Conservation (phyloP, 2,888 invertebrate species). For the Cotesia congregata region DNA sequence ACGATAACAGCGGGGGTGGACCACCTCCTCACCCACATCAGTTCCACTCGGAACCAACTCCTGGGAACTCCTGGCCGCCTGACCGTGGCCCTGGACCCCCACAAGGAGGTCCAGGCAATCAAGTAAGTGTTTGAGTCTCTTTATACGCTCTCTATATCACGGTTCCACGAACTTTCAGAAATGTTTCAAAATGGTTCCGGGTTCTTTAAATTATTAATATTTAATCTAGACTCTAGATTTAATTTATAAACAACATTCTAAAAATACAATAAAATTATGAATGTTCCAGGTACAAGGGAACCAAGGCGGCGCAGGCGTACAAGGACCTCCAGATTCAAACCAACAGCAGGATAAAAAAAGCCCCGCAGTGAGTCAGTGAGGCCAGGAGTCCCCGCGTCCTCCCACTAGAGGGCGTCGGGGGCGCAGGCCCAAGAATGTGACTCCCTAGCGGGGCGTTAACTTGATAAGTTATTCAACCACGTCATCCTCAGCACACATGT, state of each 20-base stretch:
- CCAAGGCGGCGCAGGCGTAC: conserved; percentile 69
- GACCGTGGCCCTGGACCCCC: conserved; percentile 69
- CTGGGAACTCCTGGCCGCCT: conserved; percentile 69
- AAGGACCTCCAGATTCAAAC: conserved; percentile 73
- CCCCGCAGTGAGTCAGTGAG: conserved; percentile 86
- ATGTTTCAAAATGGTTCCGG: too few relatives aligned
- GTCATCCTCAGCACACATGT: conserved; percentile 34
- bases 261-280: conserved; percentile 3
- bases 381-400: conserved; percentile 72
- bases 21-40: conserved; percentile 69
- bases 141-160: not conserved
- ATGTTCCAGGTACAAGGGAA: conserved; percentile 69
- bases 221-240: not conserved
- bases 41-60: conserved; percentile 68
- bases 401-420: conserved; percentile 71
- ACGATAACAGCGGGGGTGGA: conserved; percentile 76
- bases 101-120: conserved; percentile 68
- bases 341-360: conserved; percentile 86
- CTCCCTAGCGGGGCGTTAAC: conserved; percentile 71
- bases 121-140: conserved; percentile 56
- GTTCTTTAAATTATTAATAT: too few relatives aligned
- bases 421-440: conserved; percentile 71
- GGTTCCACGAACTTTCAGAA: too few relatives aligned
- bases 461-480: conserved; percentile 45
- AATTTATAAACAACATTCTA: not conserved